Evolutionary conservation across 2,797 vertebrate genomes (phyloP).

Genomic region (Falco cherrug): DNA sequence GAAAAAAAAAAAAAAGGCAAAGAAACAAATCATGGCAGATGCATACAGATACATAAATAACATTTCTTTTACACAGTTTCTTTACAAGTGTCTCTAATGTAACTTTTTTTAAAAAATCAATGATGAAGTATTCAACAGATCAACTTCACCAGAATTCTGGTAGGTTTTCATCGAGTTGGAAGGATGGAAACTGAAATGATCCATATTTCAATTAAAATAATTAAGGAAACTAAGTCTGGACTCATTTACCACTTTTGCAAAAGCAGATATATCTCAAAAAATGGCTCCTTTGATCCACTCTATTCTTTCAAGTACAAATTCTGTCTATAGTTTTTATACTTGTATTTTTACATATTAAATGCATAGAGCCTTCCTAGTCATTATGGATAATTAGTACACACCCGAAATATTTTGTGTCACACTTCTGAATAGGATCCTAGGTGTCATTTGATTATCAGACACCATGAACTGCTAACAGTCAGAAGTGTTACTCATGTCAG

Average conservation of each 20-base stretch:
- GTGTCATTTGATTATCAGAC: background rate
- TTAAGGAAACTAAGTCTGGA: background rate
- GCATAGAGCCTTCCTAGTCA: background rate
- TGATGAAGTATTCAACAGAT: background rate
- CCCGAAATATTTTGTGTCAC: background rate
- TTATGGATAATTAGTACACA: background rate
- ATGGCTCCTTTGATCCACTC: fast-evolving
- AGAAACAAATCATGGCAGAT: background rate
- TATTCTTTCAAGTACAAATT: background rate
- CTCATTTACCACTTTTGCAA: background rate
- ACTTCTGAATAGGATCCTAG: background rate
- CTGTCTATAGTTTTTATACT: background rate
- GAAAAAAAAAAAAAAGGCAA: background rate
- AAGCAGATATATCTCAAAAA: background rate
- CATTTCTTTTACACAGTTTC: background rate
- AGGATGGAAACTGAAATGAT: background rate
- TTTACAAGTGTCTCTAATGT: background rate
- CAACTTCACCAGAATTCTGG: background rate
- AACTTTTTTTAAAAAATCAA: background rate
- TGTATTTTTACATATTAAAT: background rate
- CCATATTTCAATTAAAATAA: background rate
- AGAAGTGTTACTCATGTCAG: background rate
- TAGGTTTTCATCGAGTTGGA: background rate
- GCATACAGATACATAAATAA: background rate
- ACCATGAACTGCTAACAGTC: background rate